Base-by-base conservation (phyloP, 2,888 invertebrate genomes). In the Agrochola macilenta region DNA sequence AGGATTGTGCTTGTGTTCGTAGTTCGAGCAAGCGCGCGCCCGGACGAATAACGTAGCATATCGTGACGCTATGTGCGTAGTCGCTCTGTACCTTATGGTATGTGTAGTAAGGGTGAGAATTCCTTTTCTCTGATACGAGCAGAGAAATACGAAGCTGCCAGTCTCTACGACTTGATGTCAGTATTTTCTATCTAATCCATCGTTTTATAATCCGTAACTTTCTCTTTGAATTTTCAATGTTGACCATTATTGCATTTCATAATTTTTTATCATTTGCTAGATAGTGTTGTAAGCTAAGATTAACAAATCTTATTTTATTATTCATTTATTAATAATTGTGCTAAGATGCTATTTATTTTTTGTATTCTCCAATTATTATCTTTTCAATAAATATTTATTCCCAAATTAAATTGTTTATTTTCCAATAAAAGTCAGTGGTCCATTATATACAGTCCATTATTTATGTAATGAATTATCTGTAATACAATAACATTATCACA, bases 81-180 rank as follows among this genome's bases (percentile, higher is more conserved):
- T 84, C 79, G 77, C 74, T 76, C 69, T 79, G 90, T 92, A 92
- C 93, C 89, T 54, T 68, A 71, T 30, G 90, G 93, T 93, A 91
- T 77, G 82, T 87, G 82, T 75, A 87, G 85, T 87, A 84, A 90
- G 92, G 95, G 94, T 89, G 84, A 88, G 94, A 88, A 92, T 96
- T 96, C 95, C 92, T 94, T 95, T 93, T 93, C 96, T 96, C 96
- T 96, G 96, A 91, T 78, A 85, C 73, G 70, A 96, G 96, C 96
- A 96, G 96, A 96, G 96, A 94, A 88, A 96, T 93, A 92, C 91
- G 96, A 96, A 96, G 93, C 96, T 92, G 90, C 95, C 94, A 81
- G 83, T 87, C 77, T 88, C 71, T 81, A 79, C 78, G 82, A 78
- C 79, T 76, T 76, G 69, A 78, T 65, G 63, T 87, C 85, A 69